Percentiles rank a stretch among this genome's conserved stretches.
Evolutionary conservation across 2,113 vertebrate species (phyloP).

Genomic region (Scomber colias): DNA sequence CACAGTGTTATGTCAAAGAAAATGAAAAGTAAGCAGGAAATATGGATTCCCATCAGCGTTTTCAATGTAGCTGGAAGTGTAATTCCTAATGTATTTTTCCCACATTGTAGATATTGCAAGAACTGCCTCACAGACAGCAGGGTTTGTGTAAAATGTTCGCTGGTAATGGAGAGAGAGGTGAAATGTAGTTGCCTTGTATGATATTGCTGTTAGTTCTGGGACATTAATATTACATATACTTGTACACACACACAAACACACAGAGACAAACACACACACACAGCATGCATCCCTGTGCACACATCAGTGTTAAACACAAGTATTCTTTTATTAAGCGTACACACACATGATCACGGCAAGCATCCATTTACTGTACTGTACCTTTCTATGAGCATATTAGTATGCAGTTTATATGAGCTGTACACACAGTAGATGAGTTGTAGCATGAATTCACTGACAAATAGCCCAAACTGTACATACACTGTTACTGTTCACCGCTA

Average conservation of each 20-base stretch:
- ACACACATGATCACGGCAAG: constrained; percentile 12
- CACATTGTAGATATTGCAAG: constrained; percentile 47
- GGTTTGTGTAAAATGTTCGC: constrained; percentile 60
- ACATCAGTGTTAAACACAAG: constrained; percentile 10
- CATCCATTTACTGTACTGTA: constrained; percentile 16
- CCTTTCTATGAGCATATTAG: too few species aligned
- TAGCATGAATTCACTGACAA: too few species aligned
- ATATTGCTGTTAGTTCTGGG: constrained; percentile 55
- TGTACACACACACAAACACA: constrained; percentile 18
- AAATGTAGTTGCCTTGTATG: constrained; percentile 20
- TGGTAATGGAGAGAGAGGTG: constrained; percentile 40
- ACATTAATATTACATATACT: constrained; percentile 39
- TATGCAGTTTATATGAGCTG: background rate
- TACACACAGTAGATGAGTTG: too few species aligned
- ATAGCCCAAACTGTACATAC: too few species aligned
- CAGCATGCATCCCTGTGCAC: constrained; percentile 2
- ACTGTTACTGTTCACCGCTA: too few species aligned
- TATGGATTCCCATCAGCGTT: constrained; percentile 72
- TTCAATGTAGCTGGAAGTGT: constrained; percentile 55
- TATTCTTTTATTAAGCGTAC: constrained; percentile 5
- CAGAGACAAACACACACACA: background rate
- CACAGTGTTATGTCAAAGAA: constrained; percentile 65
- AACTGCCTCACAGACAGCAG: constrained; percentile 26
- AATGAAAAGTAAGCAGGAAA: constrained; percentile 70
- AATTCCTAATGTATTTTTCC: constrained; percentile 64